Base-by-base conservation (phyloP, 2,888 invertebrate genomes). In the Thecocarcelia acutangulata region DNA sequence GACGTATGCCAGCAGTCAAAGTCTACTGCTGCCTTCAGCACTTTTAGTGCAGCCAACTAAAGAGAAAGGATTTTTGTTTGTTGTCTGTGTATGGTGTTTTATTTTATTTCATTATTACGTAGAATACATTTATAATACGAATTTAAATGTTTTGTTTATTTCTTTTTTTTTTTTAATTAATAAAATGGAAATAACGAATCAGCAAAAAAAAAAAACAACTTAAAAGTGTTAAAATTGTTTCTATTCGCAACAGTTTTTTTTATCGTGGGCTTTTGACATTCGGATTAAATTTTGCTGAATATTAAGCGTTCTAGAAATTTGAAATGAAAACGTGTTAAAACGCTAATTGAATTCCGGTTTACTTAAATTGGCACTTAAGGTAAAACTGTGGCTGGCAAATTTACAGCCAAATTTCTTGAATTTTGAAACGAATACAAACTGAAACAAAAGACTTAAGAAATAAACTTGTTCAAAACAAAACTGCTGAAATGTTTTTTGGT, bases 41-140 rank as follows among this genome's bases (percentile, higher is more conserved):
- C 42, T 8, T 64, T 33, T 50, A 61, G 42, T 72, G 68, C 73
- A 68, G 56, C 68, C 50, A 68, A 64, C 17, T 61, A 76, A 83
- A 83, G 79, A 83, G 83, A 83, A 83, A 83, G 83, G 83, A 83
- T 80, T 79, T 33, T 52, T 52, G 40, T 66, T 24, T 40, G 15
- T 12, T 52, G 21, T 69, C 72, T 64, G 48, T 63, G 56, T 37
- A 50, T 46, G 21, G 19, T 21, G 40, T 42, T 63, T 13, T 33
- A 44, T 3, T 1, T 54, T 28, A 13, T 54, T 2, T 15, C 8
- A 33, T 8, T 54, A 46, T 54, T 52, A 69, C 44, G 28, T 64
- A 68, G n/a, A 46, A 63, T 28, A 15, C 17, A n/a, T 48, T 48
- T 59, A 42, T 50, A 48, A 44, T 64, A 42, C 15, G 61, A 48